Evolutionary conservation across 2,113 vertebrate genomes (phyloP).

Genomic region (Thinocorus orbignyianus): DNA sequence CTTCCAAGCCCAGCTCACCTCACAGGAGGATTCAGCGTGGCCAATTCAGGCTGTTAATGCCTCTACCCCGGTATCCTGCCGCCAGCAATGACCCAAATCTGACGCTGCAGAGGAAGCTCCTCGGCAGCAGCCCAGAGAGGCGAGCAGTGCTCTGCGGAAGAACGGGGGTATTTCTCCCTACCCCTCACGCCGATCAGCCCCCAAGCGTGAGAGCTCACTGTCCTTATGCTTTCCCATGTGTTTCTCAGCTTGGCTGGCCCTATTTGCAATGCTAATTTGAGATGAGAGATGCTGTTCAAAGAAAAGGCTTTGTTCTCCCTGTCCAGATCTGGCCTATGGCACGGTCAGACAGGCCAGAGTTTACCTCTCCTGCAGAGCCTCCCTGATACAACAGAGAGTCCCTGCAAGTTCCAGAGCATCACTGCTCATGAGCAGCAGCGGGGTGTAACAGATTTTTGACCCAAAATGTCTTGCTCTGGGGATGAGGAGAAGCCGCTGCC

Average conservation of each 20-base stretch:
- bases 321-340: not conserved
- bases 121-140: not conserved
- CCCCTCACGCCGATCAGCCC: not conserved
- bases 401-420: not conserved
- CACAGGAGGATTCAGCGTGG: slow-evolving; percentile 6
- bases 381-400: not conserved
- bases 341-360: not conserved
- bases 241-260: not conserved
- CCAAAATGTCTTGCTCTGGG: not conserved
- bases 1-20: slow-evolving; percentile 44
- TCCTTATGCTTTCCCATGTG: slow-evolving; percentile 51
- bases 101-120: not conserved
- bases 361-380: not conserved
- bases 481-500: not conserved
- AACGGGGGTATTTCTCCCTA: not conserved
- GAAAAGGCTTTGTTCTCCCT: slow-evolving; percentile 14
- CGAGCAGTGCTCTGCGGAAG: not conserved
- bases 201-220: slow-evolving; percentile 11
- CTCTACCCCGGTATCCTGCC: not conserved
- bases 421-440: not conserved
- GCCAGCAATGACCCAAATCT: not conserved
- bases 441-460: not conserved
- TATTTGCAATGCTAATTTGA: slow-evolving; percentile 54
- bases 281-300: slow-evolving; percentile 30
- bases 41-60: not conserved